Conservation (phyloP, 2,113 vertebrate genomes). For the Corvus cornix region DNA sequence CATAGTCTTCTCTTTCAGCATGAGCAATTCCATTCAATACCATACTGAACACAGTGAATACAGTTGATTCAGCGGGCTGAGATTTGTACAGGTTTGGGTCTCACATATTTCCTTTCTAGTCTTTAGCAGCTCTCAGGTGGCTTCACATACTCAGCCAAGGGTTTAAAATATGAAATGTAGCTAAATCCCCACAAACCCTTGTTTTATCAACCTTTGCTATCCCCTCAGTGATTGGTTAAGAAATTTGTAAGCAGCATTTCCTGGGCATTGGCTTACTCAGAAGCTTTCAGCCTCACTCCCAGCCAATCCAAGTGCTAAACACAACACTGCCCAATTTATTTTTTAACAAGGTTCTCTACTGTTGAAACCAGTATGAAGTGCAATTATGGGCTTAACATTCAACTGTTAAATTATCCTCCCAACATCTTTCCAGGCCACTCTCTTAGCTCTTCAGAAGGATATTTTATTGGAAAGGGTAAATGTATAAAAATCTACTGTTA, state of each 20-base stretch:
- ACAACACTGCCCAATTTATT: conserved; percentile 51
- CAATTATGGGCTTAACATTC: conserved; percentile 69
- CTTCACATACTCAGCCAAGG: neutral
- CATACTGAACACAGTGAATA: neutral
- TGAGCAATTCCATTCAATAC: neutral
- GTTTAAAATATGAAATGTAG: conserved; percentile 35
- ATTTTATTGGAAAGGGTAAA: conserved; percentile 73
- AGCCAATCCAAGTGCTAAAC: conserved; percentile 37
- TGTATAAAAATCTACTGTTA: conserved; percentile 72
- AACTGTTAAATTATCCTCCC: conserved; percentile 68
- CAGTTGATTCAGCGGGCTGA: neutral
- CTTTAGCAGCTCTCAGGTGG: neutral
- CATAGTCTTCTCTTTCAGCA: conserved; percentile 3
- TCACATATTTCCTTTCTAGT: neutral
- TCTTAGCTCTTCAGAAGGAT: conserved; percentile 47
- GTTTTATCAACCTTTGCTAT: neutral
- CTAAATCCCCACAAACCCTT: conserved; percentile 9
- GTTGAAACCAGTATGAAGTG: conserved; percentile 58
- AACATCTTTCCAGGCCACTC: conserved; percentile 58
- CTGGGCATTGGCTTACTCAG: neutral
- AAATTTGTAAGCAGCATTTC: neutral
- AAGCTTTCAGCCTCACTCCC: neutral
- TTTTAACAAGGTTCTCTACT: conserved; percentile 70
- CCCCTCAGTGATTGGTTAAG: neutral
- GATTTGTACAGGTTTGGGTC: neutral